Conservation (phyloP, 2,797 vertebrate species). For the Anguilla pacifica region DNA sequence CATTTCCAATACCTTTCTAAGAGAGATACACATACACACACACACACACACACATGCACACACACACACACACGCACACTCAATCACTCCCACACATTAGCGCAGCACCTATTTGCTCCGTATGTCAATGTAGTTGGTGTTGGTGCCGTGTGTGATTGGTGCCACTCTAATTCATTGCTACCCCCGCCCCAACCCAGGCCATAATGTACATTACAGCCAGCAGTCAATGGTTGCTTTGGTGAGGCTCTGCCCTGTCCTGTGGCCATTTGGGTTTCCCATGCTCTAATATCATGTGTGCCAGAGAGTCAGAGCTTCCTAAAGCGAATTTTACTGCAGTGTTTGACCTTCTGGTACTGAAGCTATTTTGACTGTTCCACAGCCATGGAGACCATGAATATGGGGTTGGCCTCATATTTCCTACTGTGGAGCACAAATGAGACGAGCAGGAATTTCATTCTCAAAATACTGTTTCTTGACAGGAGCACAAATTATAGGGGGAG, state of each 20-base stretch:
- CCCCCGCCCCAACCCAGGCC: conserved; percentile 3
- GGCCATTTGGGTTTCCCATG: background rate
- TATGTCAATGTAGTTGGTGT: conserved; percentile 4
- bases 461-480: background rate
- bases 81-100: background rate
- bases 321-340: background rate
- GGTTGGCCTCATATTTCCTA: background rate
- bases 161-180: conserved; percentile 18
- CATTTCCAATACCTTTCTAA: background rate
- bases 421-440: background rate
- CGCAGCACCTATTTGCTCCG: background rate
- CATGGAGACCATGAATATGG: background rate
- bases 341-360: conserved; percentile 10
- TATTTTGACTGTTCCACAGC: background rate
- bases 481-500: background rate
- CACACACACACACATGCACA: background rate
- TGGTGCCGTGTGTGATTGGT: background rate
- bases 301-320: background rate
- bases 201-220: background rate
- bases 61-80: background rate
- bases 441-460: background rate
- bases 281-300: background rate
- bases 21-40: too few relatives aligned
- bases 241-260: background rate
- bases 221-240: conserved; percentile 25